phyloP scores from a whole-genome alignment of 2,113 vertebrate species.

The Irena cyanogastra region DNA sequence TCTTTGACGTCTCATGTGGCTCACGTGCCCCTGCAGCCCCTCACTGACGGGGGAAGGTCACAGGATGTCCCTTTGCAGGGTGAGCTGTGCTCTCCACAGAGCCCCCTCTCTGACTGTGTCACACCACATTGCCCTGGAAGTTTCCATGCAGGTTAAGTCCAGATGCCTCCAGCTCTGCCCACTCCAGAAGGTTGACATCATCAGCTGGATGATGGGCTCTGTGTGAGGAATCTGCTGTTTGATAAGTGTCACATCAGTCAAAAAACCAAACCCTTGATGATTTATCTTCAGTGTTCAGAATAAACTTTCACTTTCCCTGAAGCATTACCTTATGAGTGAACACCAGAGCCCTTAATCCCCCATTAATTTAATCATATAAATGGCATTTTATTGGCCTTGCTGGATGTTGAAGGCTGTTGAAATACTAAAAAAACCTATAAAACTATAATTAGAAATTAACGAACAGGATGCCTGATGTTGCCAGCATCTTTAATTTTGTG shows the following conservation, averaged over 20 bases:
- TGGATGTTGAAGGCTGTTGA: background rate
- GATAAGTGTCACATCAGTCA: background rate
- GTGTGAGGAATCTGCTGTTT: background rate
- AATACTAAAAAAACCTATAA: background rate
- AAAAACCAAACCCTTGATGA: background rate
- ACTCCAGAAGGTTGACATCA: background rate
- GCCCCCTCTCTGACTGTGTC: background rate
- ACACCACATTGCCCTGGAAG: conserved; percentile 7
- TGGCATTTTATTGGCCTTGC: background rate
- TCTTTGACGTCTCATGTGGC: background rate
- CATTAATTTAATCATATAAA: background rate
- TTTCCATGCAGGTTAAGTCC: conserved; percentile 18
- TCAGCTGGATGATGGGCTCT: background rate
- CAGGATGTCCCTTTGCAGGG: background rate
- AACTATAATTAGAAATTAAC: background rate
- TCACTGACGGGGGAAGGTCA: background rate
- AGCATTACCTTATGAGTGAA: background rate
- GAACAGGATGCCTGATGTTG: background rate
- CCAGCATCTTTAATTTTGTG: background rate
- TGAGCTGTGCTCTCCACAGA: background rate
- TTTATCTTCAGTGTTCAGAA: background rate
- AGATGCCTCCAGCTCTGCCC: background rate
- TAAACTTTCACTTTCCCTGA: background rate
- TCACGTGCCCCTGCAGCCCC: background rate
- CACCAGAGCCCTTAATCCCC: background rate